A percentile compares a stretch with the other conserved stretches of the same genome.
Evolutionary conservation across 2,797 vertebrate genomes (phyloP).

Genomic region (Neomorphus geoffroyi): DNA sequence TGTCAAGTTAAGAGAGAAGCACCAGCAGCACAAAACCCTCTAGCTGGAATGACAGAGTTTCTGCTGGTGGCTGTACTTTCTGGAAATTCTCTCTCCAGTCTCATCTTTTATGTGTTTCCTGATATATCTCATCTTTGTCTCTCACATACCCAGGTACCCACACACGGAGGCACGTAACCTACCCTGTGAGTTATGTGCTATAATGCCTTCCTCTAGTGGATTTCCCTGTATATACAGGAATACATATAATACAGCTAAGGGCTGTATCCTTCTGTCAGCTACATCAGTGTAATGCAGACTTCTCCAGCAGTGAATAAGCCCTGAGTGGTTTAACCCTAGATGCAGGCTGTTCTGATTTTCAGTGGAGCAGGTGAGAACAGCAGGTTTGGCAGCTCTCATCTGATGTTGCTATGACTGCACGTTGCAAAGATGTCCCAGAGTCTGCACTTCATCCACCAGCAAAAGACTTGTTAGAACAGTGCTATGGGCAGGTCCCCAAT

Average conservation of each 20-base stretch:
- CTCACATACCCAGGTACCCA: slow-evolving; percentile 5
- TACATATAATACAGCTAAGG: neutral
- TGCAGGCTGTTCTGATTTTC: neutral
- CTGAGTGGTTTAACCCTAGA: neutral
- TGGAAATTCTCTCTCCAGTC: slow-evolving; percentile 10
- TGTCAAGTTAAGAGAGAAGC: slow-evolving; percentile 11
- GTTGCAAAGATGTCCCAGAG: neutral
- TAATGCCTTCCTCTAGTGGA: slow-evolving; percentile 16
- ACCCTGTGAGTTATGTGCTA: neutral
- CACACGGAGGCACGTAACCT: neutral
- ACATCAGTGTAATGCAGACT: neutral
- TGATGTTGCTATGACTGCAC: neutral
- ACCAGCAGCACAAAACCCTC: slow-evolving; percentile 2
- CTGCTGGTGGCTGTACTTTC: slow-evolving; percentile 8
- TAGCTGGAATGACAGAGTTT: slow-evolving; percentile 32
- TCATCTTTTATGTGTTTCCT: slow-evolving; percentile 15
- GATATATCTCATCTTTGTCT: slow-evolving; percentile 3
- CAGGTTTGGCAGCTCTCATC: neutral
- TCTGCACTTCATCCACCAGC: neutral
- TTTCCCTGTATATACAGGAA: neutral
- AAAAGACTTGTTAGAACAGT: neutral
- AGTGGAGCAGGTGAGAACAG: neutral
- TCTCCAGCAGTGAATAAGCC: neutral
- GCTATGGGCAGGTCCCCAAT: neutral
- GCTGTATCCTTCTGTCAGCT: neutral